Evolutionary conservation across 2,888 invertebrate species (phyloP).

Genomic region (Selenia dentaria): DNA sequence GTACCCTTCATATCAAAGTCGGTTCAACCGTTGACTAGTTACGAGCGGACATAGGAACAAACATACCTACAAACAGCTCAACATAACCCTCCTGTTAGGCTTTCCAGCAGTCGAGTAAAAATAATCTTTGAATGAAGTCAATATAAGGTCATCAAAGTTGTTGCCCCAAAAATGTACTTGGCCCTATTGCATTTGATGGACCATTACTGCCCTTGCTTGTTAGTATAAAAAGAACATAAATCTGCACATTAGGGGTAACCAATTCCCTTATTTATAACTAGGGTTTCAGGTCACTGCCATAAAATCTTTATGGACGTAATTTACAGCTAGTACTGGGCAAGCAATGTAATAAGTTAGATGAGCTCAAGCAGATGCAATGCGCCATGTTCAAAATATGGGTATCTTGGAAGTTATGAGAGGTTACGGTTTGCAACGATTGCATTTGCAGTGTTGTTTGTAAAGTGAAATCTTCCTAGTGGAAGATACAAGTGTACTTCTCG

Average conservation of each 20-base stretch:
- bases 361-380: conserved; percentile 54
- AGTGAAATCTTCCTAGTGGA: too few species aligned
- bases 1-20: too few species aligned
- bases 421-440: not conserved
- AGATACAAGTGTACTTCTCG: too few species aligned
- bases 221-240: conserved; percentile 11
- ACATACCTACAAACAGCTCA: too few species aligned
- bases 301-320: conserved; percentile 37
- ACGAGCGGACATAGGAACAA: too few species aligned
- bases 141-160: not conserved
- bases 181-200: conserved; percentile 5
- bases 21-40: too few species aligned
- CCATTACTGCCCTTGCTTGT: conserved; percentile 7
- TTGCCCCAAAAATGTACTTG: not conserved
- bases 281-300: conserved; percentile 11
- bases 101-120: too few species aligned
- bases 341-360: conserved; percentile 48
- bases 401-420: conserved; percentile 29
- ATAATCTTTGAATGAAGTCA: not conserved
- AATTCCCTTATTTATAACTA: conserved; percentile 10
- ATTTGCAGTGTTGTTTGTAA: too few species aligned
- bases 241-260: conserved; percentile 9
- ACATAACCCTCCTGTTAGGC: too few species aligned
- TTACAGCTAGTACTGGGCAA: conserved; percentile 39
- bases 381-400: conserved; percentile 54